Conservation (phyloP, 2,113 vertebrate genomes). For the Barnardius zonarius region DNA sequence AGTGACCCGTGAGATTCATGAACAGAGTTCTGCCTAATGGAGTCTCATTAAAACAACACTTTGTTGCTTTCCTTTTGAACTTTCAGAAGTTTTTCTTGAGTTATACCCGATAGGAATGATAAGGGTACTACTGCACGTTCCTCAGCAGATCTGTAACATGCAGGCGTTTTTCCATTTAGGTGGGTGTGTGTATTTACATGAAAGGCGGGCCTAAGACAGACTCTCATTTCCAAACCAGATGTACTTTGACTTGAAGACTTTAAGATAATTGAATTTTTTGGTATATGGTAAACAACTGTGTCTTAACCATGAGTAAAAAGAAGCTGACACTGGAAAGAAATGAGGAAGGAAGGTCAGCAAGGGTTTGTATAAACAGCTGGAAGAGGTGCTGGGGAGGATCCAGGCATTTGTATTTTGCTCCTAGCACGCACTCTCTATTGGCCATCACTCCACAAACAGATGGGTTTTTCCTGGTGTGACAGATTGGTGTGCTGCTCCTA, state of each 20-base stretch:
- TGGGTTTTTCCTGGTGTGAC: background rate
- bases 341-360: background rate
- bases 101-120: background rate
- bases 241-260: background rate
- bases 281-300: background rate
- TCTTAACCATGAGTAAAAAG: background rate
- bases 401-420: background rate
- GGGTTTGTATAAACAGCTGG: background rate
- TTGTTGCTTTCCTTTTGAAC: conserved; percentile 38
- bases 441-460: background rate
- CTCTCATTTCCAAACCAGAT: background rate
- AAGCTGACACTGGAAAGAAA: background rate
- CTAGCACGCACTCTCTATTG: background rate
- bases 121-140: conserved; percentile 10
- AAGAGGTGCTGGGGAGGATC: background rate
- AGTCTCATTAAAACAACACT: background rate
- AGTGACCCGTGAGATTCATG: background rate
- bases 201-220: background rate
- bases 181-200: background rate
- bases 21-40: conserved; percentile 12
- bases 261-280: background rate
- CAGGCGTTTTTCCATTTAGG: background rate
- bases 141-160: background rate
- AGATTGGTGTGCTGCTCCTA: background rate
- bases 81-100: conserved; percentile 24